A percentile compares a stretch with the other conserved stretches of the same genome.
Evolutionary conservation across 2,888 invertebrate genomes (phyloP).

Genomic region (Sesia bembeciformis): DNA sequence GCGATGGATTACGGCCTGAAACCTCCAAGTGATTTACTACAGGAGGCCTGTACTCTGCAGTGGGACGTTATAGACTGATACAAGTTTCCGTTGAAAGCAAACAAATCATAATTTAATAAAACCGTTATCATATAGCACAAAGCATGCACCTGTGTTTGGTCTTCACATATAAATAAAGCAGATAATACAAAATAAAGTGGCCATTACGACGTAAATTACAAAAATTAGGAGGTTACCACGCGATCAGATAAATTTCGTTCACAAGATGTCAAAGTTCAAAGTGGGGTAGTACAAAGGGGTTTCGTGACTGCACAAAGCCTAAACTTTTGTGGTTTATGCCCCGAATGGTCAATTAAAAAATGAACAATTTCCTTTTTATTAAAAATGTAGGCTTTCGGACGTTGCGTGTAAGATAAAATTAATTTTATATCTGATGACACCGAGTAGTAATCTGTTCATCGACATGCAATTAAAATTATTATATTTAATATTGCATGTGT

Average conservation of each 20-base stretch:
- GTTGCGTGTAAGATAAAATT: too few relatives aligned
- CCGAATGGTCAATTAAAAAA: not conserved
- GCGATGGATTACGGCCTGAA: constrained; percentile 2
- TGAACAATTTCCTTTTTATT: not conserved
- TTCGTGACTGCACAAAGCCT: not conserved
- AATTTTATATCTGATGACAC: too few relatives aligned
- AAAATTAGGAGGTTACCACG: constrained; percentile 15
- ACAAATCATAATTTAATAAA: not conserved
- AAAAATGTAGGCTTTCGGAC: too few relatives aligned
- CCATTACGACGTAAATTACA: constrained; percentile 17
- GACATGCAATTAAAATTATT: too few relatives aligned
- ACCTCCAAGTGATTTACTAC: too few relatives aligned
- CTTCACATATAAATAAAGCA: constrained; percentile 38
- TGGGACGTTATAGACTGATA: too few relatives aligned
- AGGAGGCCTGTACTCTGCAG: too few relatives aligned
- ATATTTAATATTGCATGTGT: too few relatives aligned
- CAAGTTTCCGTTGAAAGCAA: constrained; percentile 1
- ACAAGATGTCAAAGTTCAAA: constrained; percentile 38
- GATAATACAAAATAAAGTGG: not conserved
- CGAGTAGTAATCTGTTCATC: too few relatives aligned
- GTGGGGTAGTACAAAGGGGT: constrained; percentile 21
- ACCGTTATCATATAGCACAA: not conserved
- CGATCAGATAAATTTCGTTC: constrained; percentile 29
- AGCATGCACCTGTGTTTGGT: constrained; percentile 40
- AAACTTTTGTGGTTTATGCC: not conserved